Conservation (phyloP, 92 coral and sea anemone genomes). For the Paramuricea clavata region DNA sequence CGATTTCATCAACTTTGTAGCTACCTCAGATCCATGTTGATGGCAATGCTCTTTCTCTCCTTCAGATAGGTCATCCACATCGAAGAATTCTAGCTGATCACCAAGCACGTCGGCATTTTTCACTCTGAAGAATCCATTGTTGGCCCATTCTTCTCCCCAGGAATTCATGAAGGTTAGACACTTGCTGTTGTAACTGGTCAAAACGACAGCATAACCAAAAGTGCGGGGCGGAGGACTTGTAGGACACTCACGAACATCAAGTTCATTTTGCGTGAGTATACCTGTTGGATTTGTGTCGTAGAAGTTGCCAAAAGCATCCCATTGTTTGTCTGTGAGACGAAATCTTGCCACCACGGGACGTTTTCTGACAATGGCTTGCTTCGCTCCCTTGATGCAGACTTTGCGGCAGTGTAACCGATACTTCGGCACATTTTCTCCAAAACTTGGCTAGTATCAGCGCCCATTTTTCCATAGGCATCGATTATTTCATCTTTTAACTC, state of each 20-base stretch:
- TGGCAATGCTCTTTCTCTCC: conserved; percentile 39
- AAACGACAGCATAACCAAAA: conserved; percentile 37
- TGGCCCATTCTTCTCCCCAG: conserved; percentile 60
- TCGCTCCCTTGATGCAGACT: conserved; percentile 11
- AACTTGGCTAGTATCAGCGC: conserved; percentile 31
- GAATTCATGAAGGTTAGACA: conserved; percentile 75
- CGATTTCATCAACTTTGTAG: conserved; percentile 24
- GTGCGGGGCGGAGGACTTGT: neutral
- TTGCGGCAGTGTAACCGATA: neutral
- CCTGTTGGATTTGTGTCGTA: neutral
- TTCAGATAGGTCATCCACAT: conserved; percentile 18
- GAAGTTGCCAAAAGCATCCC: conserved; percentile 41
- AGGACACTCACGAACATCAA: neutral
- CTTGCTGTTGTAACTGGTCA: conserved; percentile 66
- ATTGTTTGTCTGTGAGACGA: conserved; percentile 35
- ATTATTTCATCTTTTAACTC: conserved; percentile 40
- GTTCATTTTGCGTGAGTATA: conserved; percentile 4
- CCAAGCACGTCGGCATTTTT: conserved; percentile 69
- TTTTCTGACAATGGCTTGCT: conserved; percentile 20
- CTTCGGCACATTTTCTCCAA: neutral
- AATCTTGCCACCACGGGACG: conserved; percentile 56
- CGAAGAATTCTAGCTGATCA: conserved; percentile 39
- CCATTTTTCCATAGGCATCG: conserved; percentile 31
- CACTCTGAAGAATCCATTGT: conserved; percentile 75
- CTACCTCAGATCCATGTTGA: conserved; percentile 17